Base-by-base conservation (phyloP, 2,113 vertebrate species). In the Callionymus lyra region DNA sequence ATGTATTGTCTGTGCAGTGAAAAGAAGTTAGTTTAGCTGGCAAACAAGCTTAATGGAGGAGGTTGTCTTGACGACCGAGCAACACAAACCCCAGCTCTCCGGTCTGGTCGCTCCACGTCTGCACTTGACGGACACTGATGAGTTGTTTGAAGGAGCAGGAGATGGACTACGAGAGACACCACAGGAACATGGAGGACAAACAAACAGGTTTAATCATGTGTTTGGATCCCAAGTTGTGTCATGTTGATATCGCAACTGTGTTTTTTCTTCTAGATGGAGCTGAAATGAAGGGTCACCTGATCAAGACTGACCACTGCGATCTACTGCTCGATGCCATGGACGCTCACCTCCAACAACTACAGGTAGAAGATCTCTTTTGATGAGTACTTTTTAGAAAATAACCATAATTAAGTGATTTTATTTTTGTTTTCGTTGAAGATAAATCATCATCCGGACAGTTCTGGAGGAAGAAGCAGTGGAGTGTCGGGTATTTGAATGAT, bases 251-350 rank as follows among this genome's bases (percentile, higher is more conserved):
- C 17, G 3, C 33, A 10, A 34, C 6, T 14, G 1, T 47, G 17
- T 11, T 40, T 12, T 42, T 33, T 45, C 9, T 12, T 1, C 3
- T 44, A 12, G 15, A 3, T 5, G 21, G 16, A 12, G 47, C 46
- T 1, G 48, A 18, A 12, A 9, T 53, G 9, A 34, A 55, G n/a
- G 6, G 14, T 16, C 10, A 47, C 1, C 38, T 37, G 31, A 38
- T 50, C 34, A 31, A 19, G 15, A 54, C 31, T 51, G 82, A 82
- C 48, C 59, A 47, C 41, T 66, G 65, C 16, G 81, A 85, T 18
- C 44, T 31, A 9, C 71, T 86, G 1, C 27, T 85, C n/a, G 82
- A 85, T 8, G 46, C 78, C 0, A 56, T 85, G 0, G 86, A 79
- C 40, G 59, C 59, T 34, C 57, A 44, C 34, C 79, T 84, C 3